These are phyloP conservation scores for Drosophila melanica DNA, from an alignment of 1,140 invertebrate genomes.

Conservation along the genomic window DNA sequence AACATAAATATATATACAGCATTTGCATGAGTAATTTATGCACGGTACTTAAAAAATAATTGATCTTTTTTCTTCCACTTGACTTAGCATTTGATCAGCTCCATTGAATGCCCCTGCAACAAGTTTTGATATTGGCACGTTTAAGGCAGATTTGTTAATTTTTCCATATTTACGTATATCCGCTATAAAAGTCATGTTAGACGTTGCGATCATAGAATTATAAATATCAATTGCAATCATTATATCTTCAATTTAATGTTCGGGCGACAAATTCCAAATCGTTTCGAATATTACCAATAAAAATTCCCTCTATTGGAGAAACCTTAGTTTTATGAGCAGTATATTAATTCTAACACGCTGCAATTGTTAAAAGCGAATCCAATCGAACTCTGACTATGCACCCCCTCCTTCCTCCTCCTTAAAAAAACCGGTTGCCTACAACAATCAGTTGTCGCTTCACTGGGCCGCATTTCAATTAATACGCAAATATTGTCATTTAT, in stretches of 20 bases:
- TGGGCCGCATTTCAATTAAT: slow-evolving; percentile 66
- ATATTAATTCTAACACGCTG: too few relatives aligned
- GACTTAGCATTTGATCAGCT: background rate
- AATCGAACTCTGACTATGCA: background rate
- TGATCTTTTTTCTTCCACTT: background rate
- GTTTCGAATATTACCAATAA: too few relatives aligned
- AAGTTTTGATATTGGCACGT: too few relatives aligned
- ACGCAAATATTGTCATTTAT: slow-evolving; percentile 72
- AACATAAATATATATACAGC: too few relatives aligned
- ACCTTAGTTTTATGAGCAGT: too few relatives aligned
- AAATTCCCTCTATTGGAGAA: too few relatives aligned
- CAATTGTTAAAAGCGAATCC: background rate
- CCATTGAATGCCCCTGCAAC: too few relatives aligned
- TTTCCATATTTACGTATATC: background rate
- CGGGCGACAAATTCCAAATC: slow-evolving; percentile 8
- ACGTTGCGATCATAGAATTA: background rate
- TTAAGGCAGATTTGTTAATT: too few relatives aligned
- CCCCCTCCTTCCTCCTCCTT: background rate
- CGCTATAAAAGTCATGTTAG: slow-evolving; percentile 4
- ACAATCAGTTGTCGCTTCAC: slow-evolving; percentile 27
- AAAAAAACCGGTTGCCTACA: slow-evolving; percentile 21
- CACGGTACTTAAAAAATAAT: too few relatives aligned
- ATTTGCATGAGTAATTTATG: too few relatives aligned
- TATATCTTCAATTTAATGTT: background rate
- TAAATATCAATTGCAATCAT: too few relatives aligned